Evolutionary conservation across 2,797 vertebrate species (phyloP).

Genomic region (Mormyrus proboscirostris): DNA sequence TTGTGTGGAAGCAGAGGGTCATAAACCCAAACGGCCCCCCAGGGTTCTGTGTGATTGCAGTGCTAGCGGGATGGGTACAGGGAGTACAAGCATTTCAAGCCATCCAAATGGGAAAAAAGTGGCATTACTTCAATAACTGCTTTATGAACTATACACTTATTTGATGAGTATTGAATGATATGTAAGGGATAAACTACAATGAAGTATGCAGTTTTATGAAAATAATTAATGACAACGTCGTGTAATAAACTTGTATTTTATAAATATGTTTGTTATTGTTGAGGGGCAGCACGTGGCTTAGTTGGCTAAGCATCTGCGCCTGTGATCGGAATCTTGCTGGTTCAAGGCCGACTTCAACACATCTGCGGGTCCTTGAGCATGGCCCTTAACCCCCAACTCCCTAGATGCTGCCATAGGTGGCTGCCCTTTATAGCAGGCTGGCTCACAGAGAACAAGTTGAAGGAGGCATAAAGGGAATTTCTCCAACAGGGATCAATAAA

Average conservation of each 20-base stretch:
- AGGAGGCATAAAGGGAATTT: background rate
- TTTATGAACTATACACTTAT: background rate
- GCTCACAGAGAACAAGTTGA: background rate
- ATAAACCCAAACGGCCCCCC: background rate
- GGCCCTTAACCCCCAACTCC: background rate
- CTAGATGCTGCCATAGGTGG: background rate
- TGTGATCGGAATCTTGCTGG: background rate
- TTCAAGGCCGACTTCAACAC: background rate
- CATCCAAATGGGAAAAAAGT: background rate
- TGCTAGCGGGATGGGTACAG: background rate
- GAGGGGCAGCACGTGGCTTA: background rate
- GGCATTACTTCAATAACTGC: background rate
- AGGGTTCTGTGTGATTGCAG: background rate
- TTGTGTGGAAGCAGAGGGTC: constrained; percentile 6
- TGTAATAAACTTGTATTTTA: background rate
- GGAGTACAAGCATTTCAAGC: background rate
- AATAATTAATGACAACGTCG: background rate
- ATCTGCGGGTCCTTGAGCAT: background rate
- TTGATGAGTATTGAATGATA: background rate
- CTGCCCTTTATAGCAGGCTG: background rate
- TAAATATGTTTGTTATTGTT: background rate
- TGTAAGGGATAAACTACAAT: background rate
- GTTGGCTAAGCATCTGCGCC: background rate
- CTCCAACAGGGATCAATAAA: background rate
- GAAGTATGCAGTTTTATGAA: background rate